Evolutionary conservation across 2,888 invertebrate genomes (phyloP).

Genomic region (Tenthredo mesomela): DNA sequence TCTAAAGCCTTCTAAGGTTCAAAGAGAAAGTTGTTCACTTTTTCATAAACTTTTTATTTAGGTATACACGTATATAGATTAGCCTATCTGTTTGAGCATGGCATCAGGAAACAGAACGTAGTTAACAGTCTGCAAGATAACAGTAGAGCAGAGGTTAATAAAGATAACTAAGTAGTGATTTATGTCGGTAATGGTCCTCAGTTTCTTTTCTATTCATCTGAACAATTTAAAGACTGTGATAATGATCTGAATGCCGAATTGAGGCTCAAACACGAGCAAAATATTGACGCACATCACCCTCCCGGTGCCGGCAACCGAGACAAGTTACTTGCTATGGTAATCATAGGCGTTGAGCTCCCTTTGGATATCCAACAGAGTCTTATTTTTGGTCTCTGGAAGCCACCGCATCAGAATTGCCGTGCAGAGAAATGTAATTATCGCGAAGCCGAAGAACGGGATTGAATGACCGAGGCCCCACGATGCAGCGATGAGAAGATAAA

Average conservation of each 20-base stretch:
- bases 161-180: neutral
- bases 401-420: no score
- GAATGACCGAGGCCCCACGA: no score
- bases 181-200: neutral
- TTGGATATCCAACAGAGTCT: constrained; percentile 62
- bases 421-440: no score
- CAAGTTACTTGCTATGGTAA: neutral
- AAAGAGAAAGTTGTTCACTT: neutral
- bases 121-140: neutral
- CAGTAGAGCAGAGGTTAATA: neutral
- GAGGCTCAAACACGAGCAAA: neutral
- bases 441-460: no score
- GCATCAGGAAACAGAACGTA: neutral
- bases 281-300: neutral
- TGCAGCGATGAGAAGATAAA: no score
- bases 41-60: neutral
- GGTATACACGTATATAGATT: neutral
- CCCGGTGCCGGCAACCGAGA: neutral
- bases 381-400: no score
- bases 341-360: constrained; percentile 59
- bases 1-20: neutral
- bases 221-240: neutral
- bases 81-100: neutral
- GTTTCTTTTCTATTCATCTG: neutral
- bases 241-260: neutral